phyloP scores from a whole-genome alignment of 2,797 vertebrate species.

The Clarias pachynema region DNA sequence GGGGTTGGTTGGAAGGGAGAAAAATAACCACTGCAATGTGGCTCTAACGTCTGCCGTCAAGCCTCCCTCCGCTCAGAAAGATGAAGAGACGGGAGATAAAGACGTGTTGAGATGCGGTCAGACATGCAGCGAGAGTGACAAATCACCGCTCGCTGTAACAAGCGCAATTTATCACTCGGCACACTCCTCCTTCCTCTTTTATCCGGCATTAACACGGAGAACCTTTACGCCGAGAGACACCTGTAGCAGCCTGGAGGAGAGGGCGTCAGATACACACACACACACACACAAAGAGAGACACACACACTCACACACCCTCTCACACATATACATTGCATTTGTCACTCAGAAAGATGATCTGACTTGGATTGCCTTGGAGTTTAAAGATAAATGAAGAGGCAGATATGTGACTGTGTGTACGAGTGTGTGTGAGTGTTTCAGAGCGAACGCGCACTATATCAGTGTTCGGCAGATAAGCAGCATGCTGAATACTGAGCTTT shows the following conservation, averaged over 20 bases:
- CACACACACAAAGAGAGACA: not conserved
- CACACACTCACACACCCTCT: not conserved
- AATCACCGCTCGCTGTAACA: constrained; percentile 49
- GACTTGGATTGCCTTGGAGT: constrained; percentile 1
- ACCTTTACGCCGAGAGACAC: constrained; percentile 26
- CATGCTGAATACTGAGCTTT: constrained; percentile 2
- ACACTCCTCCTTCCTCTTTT: constrained; percentile 43
- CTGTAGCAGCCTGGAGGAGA: constrained; percentile 32
- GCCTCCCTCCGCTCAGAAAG: constrained; percentile 20
- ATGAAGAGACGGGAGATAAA: constrained; percentile 37
- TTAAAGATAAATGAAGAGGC: not conserved
- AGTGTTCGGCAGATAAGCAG: not conserved
- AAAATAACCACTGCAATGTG: constrained; percentile 23
- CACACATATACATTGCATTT: not conserved
- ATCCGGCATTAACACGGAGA: constrained; percentile 34
- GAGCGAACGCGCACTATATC: not conserved
- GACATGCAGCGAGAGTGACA: constrained; percentile 50
- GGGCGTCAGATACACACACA: not conserved
- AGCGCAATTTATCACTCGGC: constrained; percentile 52
- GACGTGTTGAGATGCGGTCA: constrained; percentile 38
- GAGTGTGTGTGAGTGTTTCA: not conserved
- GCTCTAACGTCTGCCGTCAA: constrained; percentile 36
- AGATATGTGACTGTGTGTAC: constrained; percentile 6
- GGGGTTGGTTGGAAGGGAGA: not conserved
- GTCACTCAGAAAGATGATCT: not conserved